These are phyloP conservation scores for Dryocosmus kuriphilus DNA, from an alignment of 2,888 invertebrate species.

Conservation along the genomic window DNA sequence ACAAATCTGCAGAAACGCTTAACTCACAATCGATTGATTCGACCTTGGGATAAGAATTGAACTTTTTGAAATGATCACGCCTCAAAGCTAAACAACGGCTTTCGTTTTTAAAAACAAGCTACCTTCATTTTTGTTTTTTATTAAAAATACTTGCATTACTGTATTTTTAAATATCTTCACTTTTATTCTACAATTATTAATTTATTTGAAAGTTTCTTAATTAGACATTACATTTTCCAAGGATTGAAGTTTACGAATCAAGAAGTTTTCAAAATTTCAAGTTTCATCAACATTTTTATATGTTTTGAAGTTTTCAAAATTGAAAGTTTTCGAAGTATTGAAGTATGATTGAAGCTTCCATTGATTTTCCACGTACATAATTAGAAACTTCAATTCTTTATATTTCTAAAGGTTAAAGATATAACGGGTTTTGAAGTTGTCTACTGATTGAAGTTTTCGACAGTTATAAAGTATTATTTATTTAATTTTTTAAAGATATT, in stretches of 20 bases:
- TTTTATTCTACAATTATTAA: neutral
- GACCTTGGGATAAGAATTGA: constrained; percentile 21
- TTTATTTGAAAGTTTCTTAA: neutral
- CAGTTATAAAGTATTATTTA: no score
- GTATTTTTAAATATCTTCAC: neutral
- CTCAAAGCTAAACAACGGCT: neutral
- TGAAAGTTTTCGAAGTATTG: no score
- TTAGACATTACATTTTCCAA: neutral
- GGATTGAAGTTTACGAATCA: neutral
- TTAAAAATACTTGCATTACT: neutral
- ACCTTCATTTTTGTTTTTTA: neutral
- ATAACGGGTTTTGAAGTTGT: no score
- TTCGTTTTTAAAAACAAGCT: neutral
- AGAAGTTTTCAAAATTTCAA: neutral
- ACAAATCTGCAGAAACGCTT: constrained; percentile 33
- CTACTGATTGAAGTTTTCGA: no score
- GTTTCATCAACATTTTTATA: neutral
- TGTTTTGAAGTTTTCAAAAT: no score
- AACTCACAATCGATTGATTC: neutral
- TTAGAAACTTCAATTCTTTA: no score
- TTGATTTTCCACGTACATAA: no score
- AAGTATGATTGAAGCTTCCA: no score
- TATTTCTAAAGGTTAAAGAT: no score
- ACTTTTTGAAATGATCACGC: neutral
- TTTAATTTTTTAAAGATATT: no score